Evolutionary conservation across 2,113 vertebrate species (phyloP), one percentile per base, ranked within the genome.

Genomic region (Damaliscus lunatus): DNA sequence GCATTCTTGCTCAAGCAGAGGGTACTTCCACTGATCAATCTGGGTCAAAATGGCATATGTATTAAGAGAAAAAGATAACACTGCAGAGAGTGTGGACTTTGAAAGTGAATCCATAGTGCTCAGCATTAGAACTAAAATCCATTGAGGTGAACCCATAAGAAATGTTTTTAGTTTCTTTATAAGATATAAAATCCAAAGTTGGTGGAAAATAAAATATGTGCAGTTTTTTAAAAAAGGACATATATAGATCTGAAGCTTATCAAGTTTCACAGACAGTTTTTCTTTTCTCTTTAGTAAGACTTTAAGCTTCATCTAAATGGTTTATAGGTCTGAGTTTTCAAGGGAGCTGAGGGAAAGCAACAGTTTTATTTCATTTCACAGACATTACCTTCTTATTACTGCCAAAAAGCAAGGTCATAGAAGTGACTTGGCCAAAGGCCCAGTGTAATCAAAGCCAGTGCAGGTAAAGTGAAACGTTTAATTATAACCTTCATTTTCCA

Each of bases 401-500:
- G 90, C 81, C 95, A 94, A 96, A 97, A 92, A 12, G 46, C 74
- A 92, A 96, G 95, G 88, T 91, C 92, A 96, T 33, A 33, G 12
- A 97, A 60, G 81, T 90, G 67, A 82, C 96, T 94, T 98, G 97
- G 96, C 92, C 40, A 84, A 91, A 94, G 40, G 94, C 90, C 95
- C 95, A 96, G 90, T 62, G 12, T 71, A 92, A 98, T 95, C 90
- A 95, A 94, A 94, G 50, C 19, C 67, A 90, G 8, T 46, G 50
- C 64, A 87, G 78, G 94, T 96, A 88, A 96, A 97, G 57, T 92
- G 88, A 97, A 96, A 96, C 9, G 1, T 86, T 92, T 97, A 94
- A 98, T 97, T 96, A 95, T 95, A 92, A 92, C 13, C 48, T 85
- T 96, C 67, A 97, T 96, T 97, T 97, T 97, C 40, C 40, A 92